Percentiles rank a stretch among this genome's conserved stretches.
These are phyloP conservation scores for Petrolisthes cinctipes DNA, from an alignment of 2,888 invertebrate genomes.

Conservation along the genomic window DNA sequence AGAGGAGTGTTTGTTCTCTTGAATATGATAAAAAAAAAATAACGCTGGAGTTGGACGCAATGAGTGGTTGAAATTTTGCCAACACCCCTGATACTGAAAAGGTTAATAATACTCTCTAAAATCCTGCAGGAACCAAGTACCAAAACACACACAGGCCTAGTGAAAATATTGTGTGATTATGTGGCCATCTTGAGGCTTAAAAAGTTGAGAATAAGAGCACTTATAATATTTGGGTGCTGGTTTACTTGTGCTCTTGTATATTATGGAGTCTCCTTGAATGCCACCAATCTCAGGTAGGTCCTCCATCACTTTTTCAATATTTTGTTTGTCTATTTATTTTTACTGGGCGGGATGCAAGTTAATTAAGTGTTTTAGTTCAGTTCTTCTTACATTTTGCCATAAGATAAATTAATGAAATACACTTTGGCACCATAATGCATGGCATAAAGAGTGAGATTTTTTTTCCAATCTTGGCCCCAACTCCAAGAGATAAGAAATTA, in stretches of 20 bases:
- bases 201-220: neutral
- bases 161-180: neutral
- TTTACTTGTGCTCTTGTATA: conserved; percentile 43
- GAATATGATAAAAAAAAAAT: too few species aligned
- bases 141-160: neutral
- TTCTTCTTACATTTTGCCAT: too few species aligned
- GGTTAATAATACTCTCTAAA: too few species aligned
- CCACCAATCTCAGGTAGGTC: conserved; percentile 37
- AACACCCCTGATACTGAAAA: too few species aligned
- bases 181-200: neutral
- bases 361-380: neutral
- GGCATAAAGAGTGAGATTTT: too few species aligned
- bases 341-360: neutral
- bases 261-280: conserved; percentile 42
- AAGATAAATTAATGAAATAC: too few species aligned
- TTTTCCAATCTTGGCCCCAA: too few species aligned
- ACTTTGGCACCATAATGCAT: too few species aligned
- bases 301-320: neutral
- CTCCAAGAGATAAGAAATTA: too few species aligned
- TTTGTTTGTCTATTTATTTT: neutral
- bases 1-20: too few species aligned
- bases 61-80: too few species aligned
- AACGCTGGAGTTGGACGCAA: too few species aligned
- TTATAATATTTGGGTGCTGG: conserved; percentile 38
- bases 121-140: neutral